Conservation (phyloP, 2,888 invertebrate genomes). For the Meghimatium bilineatum region DNA sequence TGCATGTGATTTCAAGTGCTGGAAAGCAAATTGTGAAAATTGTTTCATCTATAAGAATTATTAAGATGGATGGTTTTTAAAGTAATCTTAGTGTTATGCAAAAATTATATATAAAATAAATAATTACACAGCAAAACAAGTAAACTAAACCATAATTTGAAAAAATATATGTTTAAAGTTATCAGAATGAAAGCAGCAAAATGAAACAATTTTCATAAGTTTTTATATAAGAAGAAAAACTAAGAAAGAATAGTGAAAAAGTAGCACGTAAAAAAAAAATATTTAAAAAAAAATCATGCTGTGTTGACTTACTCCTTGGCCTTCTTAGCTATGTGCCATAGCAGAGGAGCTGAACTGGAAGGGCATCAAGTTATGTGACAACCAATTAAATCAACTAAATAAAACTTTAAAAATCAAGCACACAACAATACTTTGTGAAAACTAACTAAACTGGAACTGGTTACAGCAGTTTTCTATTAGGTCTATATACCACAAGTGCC, state of each 20-base stretch:
- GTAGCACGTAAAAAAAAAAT: neutral
- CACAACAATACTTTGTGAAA: neutral
- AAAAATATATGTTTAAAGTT: neutral
- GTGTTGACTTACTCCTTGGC: constrained; percentile 49
- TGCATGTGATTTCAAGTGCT: neutral
- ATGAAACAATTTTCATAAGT: constrained; percentile 24
- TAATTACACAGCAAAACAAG: too few species aligned
- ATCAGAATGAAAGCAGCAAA: neutral
- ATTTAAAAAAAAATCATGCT: constrained; percentile 13
- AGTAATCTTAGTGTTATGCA: neutral
- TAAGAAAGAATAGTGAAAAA: neutral
- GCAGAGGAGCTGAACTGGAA: constrained; percentile 47
- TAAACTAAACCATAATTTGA: too few species aligned
- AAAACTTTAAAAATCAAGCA: neutral
- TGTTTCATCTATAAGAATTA: neutral
- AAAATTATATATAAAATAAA: neutral
- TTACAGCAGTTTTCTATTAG: too few species aligned
- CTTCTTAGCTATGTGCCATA: constrained; percentile 49
- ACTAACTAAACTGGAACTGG: too few species aligned
- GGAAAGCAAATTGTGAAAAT: constrained; percentile 14
- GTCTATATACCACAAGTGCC: too few species aligned
- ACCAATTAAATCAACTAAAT: constrained; percentile 5
- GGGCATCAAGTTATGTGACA: constrained; percentile 32
- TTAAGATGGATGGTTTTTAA: neutral
- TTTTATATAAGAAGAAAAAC: neutral